Percentiles rank a stretch among this genome's conserved stretches.
phyloP scores from a whole-genome alignment of 2,113 vertebrate genomes.

The Condylura cristata region DNA sequence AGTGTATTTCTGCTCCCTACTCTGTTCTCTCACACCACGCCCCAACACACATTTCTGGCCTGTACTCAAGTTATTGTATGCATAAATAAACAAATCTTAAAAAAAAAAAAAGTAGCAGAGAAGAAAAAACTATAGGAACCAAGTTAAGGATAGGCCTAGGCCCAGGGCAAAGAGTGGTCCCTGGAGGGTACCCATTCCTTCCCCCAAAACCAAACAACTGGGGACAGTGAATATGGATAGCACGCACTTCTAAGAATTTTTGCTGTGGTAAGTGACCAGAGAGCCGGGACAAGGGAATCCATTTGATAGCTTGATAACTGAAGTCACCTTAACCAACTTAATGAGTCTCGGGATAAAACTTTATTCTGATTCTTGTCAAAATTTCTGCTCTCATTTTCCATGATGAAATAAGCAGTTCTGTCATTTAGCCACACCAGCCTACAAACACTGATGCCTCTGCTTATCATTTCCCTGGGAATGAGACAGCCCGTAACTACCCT shows the following conservation, averaged over 20 bases:
- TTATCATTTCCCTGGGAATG: neutral
- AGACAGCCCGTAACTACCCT: neutral
- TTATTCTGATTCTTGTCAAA: neutral
- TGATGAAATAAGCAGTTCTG: neutral
- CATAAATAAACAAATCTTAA: too few relatives aligned
- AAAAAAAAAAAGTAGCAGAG: neutral
- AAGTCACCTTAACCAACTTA: neutral
- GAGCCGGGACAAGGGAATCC: neutral
- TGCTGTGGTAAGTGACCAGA: neutral
- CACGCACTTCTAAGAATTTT: neutral
- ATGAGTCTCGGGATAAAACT: neutral
- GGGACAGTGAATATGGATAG: neutral
- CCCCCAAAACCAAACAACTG: too few relatives aligned
- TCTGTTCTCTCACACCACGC: too few relatives aligned
- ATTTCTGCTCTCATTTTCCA: conserved; percentile 15
- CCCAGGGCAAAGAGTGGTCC: too few relatives aligned
- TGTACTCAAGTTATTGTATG: too few relatives aligned
- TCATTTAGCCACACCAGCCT: neutral
- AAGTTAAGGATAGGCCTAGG: too few relatives aligned
- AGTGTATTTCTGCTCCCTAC: too few relatives aligned
- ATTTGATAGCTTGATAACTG: neutral
- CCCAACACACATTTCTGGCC: too few relatives aligned
- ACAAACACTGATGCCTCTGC: neutral
- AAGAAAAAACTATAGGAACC: too few relatives aligned
- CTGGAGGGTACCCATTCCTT: too few relatives aligned